Base-by-base conservation (phyloP, 2,888 invertebrate species). In the Trilocha varians region DNA sequence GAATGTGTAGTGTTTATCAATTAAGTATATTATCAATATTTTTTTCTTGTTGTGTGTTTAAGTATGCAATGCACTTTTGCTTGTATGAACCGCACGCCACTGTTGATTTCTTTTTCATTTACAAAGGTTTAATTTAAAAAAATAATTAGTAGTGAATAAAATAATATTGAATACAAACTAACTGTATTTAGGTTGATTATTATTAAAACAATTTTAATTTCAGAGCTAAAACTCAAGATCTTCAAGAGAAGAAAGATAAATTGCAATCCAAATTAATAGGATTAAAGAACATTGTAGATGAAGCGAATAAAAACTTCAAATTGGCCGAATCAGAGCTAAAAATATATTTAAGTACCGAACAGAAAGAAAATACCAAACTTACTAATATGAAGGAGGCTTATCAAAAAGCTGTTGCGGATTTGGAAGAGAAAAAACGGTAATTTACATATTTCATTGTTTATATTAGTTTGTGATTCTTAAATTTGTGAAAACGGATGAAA, bases 291-390 rank as follows among this genome's bases (percentile, higher is more conserved):
- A 84, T 87, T 6, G 91, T 92, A 0, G 91, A 94, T 55, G 89
- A 91, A 55, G 88, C 92, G 0, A 93, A 93, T 37, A 76, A 73
- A 8, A 55, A 66, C 1, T 72, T 62, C 48, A 82, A 79, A 87
- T 88, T 49, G 78, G 91, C 93, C 0, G 91, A 95, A 63, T 92
- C 93, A 0, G 93, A 96, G 67, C 76, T 97, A 9, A 92, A 94
- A 64, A 87, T 96, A 38, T 94, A 93, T 48, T 70, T 92, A 61
- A 84, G 90, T 71, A 87, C 88, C 46, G 88, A 91, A 73, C 59
- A 70, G 9, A 75, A 68, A 1, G 93, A 93, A 60, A 87, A 84
- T n/a, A 82, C 83, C 11, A 91, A 91, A 53, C 66, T 94, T 34
- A 83, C 89, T 38, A 88, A 89, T 35, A 68, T 93, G 33, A 80